phyloP scores from a whole-genome alignment of 2,797 vertebrate species.

The Cyprinodon diabolis region DNA sequence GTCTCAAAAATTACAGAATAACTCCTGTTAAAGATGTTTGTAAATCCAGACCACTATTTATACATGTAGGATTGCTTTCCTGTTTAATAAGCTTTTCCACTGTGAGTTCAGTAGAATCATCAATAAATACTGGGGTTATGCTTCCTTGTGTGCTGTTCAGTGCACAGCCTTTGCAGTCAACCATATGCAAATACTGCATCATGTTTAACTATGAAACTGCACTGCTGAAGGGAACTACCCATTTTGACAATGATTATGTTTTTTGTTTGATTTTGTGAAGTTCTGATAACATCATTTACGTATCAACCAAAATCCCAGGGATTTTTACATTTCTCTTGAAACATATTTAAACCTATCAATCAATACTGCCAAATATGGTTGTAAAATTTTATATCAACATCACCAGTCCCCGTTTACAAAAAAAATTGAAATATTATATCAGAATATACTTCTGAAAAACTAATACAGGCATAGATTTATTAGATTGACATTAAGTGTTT shows the following conservation, averaged over 20 bases:
- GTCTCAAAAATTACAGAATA: too few relatives aligned
- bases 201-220: not conserved
- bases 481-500: not conserved
- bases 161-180: too few relatives aligned
- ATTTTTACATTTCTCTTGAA: too few relatives aligned
- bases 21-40: not conserved
- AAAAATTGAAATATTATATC: too few relatives aligned
- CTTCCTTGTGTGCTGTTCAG: not conserved
- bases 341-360: too few relatives aligned
- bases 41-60: not conserved
- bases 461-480: too few relatives aligned
- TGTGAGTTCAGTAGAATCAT: not conserved
- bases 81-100: not conserved
- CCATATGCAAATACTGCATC: not conserved
- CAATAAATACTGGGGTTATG: not conserved
- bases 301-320: too few relatives aligned
- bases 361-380: too few relatives aligned
- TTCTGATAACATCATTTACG: not conserved
- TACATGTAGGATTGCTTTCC: not conserved
- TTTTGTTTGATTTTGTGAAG: not conserved
- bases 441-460: too few relatives aligned
- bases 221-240: not conserved
- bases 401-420: too few relatives aligned
- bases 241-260: not conserved
- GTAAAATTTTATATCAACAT: too few relatives aligned